These are phyloP conservation scores for Ornithorhynchus anatinus DNA, from an alignment of 2,113 vertebrate genomes.

Conservation along the genomic window DNA sequence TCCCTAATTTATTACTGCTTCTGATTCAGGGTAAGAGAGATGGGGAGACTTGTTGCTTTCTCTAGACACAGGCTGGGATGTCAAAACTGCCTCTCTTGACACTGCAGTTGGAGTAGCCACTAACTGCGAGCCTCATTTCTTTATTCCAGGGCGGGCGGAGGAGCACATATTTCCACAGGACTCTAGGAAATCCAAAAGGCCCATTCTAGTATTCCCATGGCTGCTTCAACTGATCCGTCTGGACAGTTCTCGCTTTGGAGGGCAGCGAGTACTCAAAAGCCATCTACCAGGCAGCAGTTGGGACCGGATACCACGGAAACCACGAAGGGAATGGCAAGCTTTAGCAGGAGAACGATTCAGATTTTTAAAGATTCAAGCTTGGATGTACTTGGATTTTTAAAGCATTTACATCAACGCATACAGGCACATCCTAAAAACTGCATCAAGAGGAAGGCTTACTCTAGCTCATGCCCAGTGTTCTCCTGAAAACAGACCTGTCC, in stretches of 20 bases:
- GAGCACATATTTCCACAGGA: neutral
- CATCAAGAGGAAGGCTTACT: too few relatives aligned
- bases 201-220: neutral
- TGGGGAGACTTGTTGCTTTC: neutral
- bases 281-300: conserved; percentile 14
- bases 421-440: too few relatives aligned
- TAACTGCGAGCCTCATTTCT: neutral
- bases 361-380: too few relatives aligned
- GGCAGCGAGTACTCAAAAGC: neutral
- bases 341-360: too few relatives aligned
- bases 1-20: rapidly evolving
- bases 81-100: conserved; percentile 1
- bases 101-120: neutral
- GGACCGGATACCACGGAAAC: neutral
- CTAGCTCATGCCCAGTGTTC: too few relatives aligned
- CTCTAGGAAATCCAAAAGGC: neutral
- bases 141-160: neutral
- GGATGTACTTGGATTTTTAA: too few relatives aligned
- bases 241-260: neutral
- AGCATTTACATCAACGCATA: too few relatives aligned
- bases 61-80: conserved; percentile 2
- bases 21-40: neutral
- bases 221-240: neutral
- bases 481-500: too few relatives aligned
- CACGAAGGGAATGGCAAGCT: conserved; percentile 6